Conservation (phyloP, 2,888 invertebrate genomes). For the Nudaria mundana region DNA sequence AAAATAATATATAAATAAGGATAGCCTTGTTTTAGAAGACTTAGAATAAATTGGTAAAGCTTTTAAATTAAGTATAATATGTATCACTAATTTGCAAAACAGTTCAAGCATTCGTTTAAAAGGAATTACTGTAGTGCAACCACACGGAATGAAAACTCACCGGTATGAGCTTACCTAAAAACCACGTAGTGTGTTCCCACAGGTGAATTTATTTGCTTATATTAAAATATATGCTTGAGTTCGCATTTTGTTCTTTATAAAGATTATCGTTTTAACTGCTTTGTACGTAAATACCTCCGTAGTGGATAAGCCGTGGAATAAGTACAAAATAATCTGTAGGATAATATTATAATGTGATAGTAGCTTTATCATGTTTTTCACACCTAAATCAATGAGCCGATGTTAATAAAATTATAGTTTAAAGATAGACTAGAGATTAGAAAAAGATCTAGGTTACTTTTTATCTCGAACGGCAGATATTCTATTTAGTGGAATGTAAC, state of each 20-base stretch:
- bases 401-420: no score
- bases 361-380: no score
- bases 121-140: constrained; percentile 23
- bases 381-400: no score
- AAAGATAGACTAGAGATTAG: no score
- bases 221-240: constrained; percentile 29
- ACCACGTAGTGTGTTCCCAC: constrained; percentile 23
- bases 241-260: constrained; percentile 19
- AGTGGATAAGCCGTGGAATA: not conserved
- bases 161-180: constrained; percentile 15
- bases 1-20: no score
- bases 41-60: no score
- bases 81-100: constrained; percentile 4
- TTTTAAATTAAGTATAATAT: not conserved
- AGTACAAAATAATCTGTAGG: no score
- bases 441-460: no score
- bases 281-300: constrained; percentile 2
- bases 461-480: no score
- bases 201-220: constrained; percentile 31
- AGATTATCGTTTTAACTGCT: constrained; percentile 16
- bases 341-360: no score
- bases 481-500: no score
- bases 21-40: no score
- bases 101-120: constrained; percentile 15
- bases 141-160: constrained; percentile 27